Conservation (phyloP, 2,888 invertebrate species). For the Acanthosepion esculentum region DNA sequence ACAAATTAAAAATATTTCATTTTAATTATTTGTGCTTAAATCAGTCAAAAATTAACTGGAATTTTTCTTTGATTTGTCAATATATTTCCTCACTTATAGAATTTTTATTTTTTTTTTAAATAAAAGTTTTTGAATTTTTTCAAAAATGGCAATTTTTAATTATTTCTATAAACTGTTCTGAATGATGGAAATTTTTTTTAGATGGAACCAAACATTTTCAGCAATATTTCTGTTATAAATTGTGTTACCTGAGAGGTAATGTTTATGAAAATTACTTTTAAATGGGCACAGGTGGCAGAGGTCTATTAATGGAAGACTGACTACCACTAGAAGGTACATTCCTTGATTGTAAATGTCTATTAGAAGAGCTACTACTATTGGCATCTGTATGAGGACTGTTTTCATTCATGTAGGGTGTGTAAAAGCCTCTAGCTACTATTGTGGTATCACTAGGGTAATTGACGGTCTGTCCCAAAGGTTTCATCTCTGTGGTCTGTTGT, state of each 20-base stretch:
- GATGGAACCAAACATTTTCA: not conserved
- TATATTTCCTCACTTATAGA: not conserved
- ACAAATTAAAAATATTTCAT: not conserved
- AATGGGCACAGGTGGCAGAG: not conserved
- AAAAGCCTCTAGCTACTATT: conserved; percentile 33
- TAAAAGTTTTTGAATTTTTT: not conserved
- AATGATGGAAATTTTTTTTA: not conserved
- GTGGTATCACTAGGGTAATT: conserved; percentile 1
- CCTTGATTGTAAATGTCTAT: conserved; percentile 33
- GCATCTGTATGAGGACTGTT: conserved; percentile 33
- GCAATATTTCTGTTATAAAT: not conserved
- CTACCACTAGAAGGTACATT: not conserved
- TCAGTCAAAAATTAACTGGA: not conserved
- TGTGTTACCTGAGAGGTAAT: not conserved
- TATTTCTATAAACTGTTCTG: not conserved
- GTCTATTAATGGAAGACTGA: not conserved
- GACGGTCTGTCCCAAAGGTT: not conserved
- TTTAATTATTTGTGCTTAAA: not conserved
- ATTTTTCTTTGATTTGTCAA: not conserved
- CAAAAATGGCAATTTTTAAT: not conserved
- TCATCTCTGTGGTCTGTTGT: not conserved
- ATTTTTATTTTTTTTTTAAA: not conserved
- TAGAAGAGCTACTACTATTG: not conserved
- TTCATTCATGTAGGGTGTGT: not conserved
- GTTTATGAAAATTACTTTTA: not conserved